Evolutionary conservation across 1,140 invertebrate genomes (phyloP).

Genomic region (Megathymus violae): DNA sequence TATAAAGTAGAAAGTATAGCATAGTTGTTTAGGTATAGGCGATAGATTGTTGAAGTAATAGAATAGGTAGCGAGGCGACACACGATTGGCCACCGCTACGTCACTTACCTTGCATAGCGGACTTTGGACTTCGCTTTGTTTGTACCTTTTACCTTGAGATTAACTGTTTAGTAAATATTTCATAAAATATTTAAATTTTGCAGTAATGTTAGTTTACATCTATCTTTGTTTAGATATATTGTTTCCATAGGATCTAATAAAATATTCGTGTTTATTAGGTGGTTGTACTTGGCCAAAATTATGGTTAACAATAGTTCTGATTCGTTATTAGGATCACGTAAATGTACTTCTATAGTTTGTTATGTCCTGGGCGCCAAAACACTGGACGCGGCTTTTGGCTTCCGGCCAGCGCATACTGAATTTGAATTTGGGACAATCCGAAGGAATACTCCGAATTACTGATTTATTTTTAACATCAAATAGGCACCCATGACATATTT

Average conservation of each 20-base stretch:
- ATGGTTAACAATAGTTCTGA: background rate
- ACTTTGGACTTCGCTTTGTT: constrained; percentile 78
- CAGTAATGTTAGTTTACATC: background rate
- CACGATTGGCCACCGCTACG: constrained; percentile 54
- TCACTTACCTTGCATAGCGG: constrained; percentile 74
- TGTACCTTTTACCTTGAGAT: constrained; percentile 55
- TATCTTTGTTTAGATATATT: background rate
- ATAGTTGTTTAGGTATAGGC: background rate
- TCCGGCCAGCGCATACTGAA: constrained; percentile 40
- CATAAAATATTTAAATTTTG: constrained; percentile 12
- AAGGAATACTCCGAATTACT: constrained; percentile 13
- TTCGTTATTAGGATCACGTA: background rate
- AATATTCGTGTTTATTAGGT: background rate
- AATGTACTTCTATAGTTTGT: constrained; percentile 2
- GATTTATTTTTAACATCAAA: background rate
- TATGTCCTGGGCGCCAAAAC: constrained; percentile 52
- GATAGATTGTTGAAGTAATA: constrained; percentile 1
- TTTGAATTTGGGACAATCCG: constrained; percentile 50
- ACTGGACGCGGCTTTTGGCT: constrained; percentile 39
- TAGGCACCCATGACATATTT: background rate
- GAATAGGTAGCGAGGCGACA: constrained; percentile 41
- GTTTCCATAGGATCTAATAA: background rate
- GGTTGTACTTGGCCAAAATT: background rate
- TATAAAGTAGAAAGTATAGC: background rate
- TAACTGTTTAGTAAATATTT: constrained; percentile 40